Evolutionary conservation across 2,797 vertebrate genomes (phyloP), one percentile per base, ranked within the genome.

Genomic region (Lacerta agilis): DNA sequence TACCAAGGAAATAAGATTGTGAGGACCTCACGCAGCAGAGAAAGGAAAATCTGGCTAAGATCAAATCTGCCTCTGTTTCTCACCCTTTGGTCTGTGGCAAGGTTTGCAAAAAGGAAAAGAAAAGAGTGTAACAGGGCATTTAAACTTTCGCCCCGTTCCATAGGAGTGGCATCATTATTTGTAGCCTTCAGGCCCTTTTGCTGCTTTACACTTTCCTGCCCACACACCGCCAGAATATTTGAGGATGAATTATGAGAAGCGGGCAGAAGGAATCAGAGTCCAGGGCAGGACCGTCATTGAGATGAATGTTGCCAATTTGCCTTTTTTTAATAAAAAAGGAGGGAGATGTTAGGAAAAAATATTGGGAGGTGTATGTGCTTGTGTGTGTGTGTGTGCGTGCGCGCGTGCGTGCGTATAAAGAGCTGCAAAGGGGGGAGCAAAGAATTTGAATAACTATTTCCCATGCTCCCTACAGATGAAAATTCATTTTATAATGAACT

Each of bases 251-350:
- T 96, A 94, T 86, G 88, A 90, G 58, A 73, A 87, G 36, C 85
- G 87, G 7, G 73, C 45, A 11, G 92, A 95, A 76, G 79, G 93
- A 93, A 92, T 92, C 69, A 85, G 85, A 89, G 38, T 84, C 90
- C 82, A 86, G 38, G 87, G 80, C 92, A 95, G 91, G 33, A 61
- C 92, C 91, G 92, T 91, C 55, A 93, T 90, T 93, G 84, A 93
- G 80, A 95, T 94, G 87, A 94, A 94, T 94, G 89, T 85, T 89
- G 38, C 29, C 86, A 90, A 91, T 93, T 95, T 95, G 91, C 83
- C 29, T 76, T 64, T 67, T 55, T 55, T 15, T 3, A 75, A 64
- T 13, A 8, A 23, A 55, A 45, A 23, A 83, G 23, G 18, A 25
- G 3, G 55, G 45, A 3, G 36, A n/a, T 41, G 67, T 49, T 18